A percentile compares a stretch with the other conserved stretches of the same genome.
Evolutionary conservation across 2,113 vertebrate genomes (phyloP).

Genomic region (Pelecanus crispus): DNA sequence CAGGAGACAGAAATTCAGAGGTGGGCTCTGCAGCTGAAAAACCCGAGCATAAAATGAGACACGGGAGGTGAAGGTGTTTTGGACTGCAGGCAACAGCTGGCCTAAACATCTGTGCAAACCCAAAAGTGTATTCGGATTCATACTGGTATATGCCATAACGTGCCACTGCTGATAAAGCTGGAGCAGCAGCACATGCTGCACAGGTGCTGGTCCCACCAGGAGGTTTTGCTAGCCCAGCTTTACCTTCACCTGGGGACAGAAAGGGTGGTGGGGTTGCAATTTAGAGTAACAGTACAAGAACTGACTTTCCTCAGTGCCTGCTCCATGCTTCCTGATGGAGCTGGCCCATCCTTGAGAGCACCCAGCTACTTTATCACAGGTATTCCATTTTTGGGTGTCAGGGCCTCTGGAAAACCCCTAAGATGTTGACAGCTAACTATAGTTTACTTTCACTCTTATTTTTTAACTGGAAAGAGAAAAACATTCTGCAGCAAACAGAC

Average conservation of each 20-base stretch:
- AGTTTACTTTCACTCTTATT: neutral
- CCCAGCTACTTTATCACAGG: neutral
- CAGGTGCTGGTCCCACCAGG: neutral
- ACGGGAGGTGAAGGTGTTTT: rapidly evolving
- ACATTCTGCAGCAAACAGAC: neutral
- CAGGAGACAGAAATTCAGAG: neutral
- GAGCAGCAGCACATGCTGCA: neutral
- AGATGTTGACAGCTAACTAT: neutral
- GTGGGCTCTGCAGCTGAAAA: neutral
- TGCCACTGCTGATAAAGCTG: neutral
- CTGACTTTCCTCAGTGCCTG: neutral
- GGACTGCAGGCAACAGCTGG: neutral
- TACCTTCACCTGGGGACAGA: neutral
- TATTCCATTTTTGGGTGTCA: neutral
- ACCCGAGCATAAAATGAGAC: neutral
- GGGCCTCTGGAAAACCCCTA: neutral
- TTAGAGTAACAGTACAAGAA: neutral
- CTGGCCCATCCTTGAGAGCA: neutral
- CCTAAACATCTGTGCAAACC: neutral
- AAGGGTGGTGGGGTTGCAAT: neutral
- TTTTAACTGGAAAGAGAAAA: neutral
- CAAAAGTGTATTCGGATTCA: neutral
- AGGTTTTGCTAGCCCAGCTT: neutral
- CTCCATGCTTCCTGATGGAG: neutral
- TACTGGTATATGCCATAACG: rapidly evolving